Evolutionary conservation across 2,888 invertebrate species (phyloP).

Genomic region (Zootermopsis nevadensis): DNA sequence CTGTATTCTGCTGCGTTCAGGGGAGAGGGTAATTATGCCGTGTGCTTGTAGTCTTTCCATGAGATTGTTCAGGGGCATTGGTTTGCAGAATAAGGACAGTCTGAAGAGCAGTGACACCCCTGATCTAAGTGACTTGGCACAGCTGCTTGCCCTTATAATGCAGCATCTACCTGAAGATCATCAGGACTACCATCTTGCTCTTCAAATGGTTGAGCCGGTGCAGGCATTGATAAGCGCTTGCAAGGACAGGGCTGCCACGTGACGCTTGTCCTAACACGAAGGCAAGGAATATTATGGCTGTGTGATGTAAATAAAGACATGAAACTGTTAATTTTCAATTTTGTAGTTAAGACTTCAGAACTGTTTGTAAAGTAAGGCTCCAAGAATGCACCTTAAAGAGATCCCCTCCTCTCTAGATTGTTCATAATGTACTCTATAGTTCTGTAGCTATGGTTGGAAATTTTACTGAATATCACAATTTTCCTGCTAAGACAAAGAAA

Average conservation of each 20-base stretch:
- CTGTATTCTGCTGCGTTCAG: not conserved
- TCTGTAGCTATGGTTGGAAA: too few relatives aligned
- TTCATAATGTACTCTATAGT: too few relatives aligned
- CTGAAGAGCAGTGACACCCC: conserved; percentile 45
- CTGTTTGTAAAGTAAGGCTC: too few relatives aligned
- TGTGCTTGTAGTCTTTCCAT: not conserved
- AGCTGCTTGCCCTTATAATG: conserved; percentile 61
- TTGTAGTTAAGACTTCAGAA: not conserved
- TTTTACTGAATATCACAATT: too few relatives aligned
- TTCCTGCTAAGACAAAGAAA: too few relatives aligned
- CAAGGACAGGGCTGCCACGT: not conserved
- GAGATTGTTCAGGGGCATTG: not conserved
- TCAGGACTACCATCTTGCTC: conserved; percentile 61
- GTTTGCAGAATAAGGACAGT: conserved; percentile 45
- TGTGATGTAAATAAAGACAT: not conserved
- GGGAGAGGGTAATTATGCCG: not conserved
- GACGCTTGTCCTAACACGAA: not conserved
- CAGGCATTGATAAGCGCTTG: conserved; percentile 21
- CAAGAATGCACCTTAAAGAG: too few relatives aligned
- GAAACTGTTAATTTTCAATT: not conserved
- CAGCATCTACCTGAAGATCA: conserved; percentile 62
- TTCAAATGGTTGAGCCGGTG: conserved; percentile 52
- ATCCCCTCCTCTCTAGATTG: too few relatives aligned
- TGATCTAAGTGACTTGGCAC: conserved; percentile 58
- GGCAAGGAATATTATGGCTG: not conserved